phyloP scores from a whole-genome alignment of 2,797 vertebrate species.

The Chanos chanos region DNA sequence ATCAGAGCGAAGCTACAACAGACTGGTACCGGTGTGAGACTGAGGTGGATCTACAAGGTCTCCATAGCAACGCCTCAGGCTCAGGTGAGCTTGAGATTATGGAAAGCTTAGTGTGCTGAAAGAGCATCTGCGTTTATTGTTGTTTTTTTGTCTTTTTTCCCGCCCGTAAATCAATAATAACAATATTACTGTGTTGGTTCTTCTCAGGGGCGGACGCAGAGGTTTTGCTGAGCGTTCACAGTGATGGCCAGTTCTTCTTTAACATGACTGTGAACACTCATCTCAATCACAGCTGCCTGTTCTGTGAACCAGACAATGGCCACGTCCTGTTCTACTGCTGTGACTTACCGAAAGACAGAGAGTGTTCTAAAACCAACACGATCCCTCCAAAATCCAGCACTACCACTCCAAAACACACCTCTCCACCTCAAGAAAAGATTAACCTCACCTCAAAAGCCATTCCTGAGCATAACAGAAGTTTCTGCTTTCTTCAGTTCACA shows the following conservation, averaged over 20 bases:
- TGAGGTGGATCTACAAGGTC: conserved; percentile 42
- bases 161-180: not conserved
- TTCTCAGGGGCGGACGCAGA: conserved; percentile 27
- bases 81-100: conserved; percentile 54
- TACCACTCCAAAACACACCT: not conserved
- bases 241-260: conserved; percentile 7
- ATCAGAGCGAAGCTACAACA: not conserved
- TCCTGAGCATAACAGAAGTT: conserved; percentile 46
- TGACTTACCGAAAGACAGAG: conserved; percentile 11
- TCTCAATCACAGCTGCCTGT: conserved; percentile 44
- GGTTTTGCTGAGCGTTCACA: conserved; percentile 51
- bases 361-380: not conserved
- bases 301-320: conserved; percentile 36
- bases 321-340: conserved; percentile 54
- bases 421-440: not conserved
- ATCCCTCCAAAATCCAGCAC: not conserved
- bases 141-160: not conserved
- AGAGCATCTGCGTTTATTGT: not conserved
- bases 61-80: conserved; percentile 38
- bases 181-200: not conserved
- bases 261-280: conserved; percentile 53
- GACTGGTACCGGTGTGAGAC: conserved; percentile 62
- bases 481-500: conserved; percentile 55
- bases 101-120: not conserved
- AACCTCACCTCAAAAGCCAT: not conserved